These are phyloP conservation scores for Murina feae DNA, from an alignment of 2,113 vertebrate species.

Conservation along the genomic window DNA sequence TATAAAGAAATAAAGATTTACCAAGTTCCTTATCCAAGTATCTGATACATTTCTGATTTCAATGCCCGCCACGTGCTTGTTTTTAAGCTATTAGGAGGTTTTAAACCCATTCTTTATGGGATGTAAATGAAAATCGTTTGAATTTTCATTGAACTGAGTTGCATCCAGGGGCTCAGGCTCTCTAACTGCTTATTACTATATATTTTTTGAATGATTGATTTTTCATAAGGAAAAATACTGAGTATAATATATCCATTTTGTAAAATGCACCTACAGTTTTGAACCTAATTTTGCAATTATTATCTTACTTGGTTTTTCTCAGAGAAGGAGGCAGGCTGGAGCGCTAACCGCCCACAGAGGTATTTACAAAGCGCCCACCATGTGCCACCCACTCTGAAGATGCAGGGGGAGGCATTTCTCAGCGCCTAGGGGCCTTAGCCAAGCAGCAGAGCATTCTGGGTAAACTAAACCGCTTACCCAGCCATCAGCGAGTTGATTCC, in stretches of 20 bases:
- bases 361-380: not conserved
- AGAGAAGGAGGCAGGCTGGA: not conserved
- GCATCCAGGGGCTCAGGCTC: not conserved
- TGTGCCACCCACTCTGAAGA: fast-evolving
- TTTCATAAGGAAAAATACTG: not conserved
- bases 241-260: not conserved
- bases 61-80: not conserved
- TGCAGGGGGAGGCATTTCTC: fast-evolving
- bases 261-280: not conserved
- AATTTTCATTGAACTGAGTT: not conserved
- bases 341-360: fast-evolving
- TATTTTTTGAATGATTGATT: not conserved
- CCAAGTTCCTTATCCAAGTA: not conserved
- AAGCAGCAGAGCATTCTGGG: not conserved
- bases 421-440: too few species aligned
- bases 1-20: not conserved
- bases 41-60: not conserved
- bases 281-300: not conserved
- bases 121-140: not conserved
- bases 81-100: not conserved
- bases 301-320: not conserved
- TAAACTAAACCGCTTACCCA: not conserved
- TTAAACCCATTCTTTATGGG: not conserved
- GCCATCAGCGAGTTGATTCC: not conserved
- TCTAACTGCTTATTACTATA: not conserved